Evolutionary conservation across 2,113 vertebrate species (phyloP).

Genomic region (Epinephelus cyanopodus): DNA sequence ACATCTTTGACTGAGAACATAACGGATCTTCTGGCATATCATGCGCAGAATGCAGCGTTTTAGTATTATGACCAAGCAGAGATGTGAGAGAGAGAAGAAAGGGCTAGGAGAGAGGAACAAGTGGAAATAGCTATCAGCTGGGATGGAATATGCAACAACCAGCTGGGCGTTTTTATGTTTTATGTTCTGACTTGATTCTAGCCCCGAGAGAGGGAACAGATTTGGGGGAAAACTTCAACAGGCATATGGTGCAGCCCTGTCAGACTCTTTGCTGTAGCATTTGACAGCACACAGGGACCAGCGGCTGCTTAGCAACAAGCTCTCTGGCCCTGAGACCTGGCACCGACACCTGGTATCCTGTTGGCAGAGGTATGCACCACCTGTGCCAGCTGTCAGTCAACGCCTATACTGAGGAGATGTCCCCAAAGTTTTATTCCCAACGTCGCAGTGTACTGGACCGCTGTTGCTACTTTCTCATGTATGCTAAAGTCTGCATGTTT

Average conservation of each 20-base stretch:
- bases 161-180: slow-evolving; percentile 47
- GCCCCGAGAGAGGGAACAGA: slow-evolving; percentile 25
- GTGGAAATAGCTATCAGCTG: slow-evolving; percentile 13
- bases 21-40: slow-evolving; percentile 31
- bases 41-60: not conserved
- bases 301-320: slow-evolving; percentile 93
- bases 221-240: slow-evolving; percentile 35
- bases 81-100: not conserved
- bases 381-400: slow-evolving; percentile 74
- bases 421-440: slow-evolving; percentile 1
- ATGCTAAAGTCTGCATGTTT: not conserved
- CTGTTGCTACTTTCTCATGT: not conserved
- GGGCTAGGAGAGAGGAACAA: not conserved
- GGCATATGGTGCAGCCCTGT: slow-evolving; percentile 61
- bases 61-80: slow-evolving; percentile 16
- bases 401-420: not conserved
- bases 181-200: slow-evolving; percentile 32
- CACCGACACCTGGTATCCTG: slow-evolving; percentile 58
- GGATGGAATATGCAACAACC: slow-evolving; percentile 27
- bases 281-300: slow-evolving; percentile 77
- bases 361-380: slow-evolving; percentile 61
- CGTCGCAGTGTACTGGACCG: not conserved
- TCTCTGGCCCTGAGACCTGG: slow-evolving; percentile 86
- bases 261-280: slow-evolving; percentile 48
- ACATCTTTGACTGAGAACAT: slow-evolving; percentile 31